These are phyloP conservation scores for Drosophila simulans DNA, from an alignment of 1,140 invertebrate genomes.

Conservation along the genomic window DNA sequence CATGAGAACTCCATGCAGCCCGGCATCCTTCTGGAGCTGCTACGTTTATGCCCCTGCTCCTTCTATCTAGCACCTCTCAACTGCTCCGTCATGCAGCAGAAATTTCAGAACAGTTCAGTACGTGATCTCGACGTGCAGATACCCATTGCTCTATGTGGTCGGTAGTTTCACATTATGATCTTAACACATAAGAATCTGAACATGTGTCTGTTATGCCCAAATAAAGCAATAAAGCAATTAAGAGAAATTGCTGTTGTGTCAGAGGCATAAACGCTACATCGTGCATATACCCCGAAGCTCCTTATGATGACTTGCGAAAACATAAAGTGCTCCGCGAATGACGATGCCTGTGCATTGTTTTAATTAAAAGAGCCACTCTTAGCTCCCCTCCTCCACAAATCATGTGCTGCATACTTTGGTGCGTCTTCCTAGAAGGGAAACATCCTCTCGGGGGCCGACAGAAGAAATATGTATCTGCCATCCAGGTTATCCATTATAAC, in stretches of 20 bases:
- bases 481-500: neutral
- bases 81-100: conserved; percentile 23
- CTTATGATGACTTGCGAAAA: conserved; percentile 13
- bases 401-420: neutral
- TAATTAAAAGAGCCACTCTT: conserved; percentile 55
- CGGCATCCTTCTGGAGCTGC: conserved; percentile 17
- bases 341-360: conserved; percentile 28
- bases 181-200: too few species aligned
- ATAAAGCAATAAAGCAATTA: too few species aligned
- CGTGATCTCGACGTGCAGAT: conserved; percentile 1
- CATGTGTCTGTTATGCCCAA: too few species aligned
- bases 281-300: neutral
- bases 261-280: too few species aligned
- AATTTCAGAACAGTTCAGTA: neutral
- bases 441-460: too few species aligned
- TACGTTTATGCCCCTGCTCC: neutral
- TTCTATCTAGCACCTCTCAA: neutral
- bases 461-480: neutral
- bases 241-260: too few species aligned
- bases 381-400: conserved; percentile 4
- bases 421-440: too few species aligned
- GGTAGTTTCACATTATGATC: too few species aligned
- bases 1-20: conserved; percentile 30
- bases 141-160: neutral
- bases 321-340: conserved; percentile 1